phyloP scores from a whole-genome alignment of 1,140 invertebrate genomes.

The Drosophila nigromelanica region DNA sequence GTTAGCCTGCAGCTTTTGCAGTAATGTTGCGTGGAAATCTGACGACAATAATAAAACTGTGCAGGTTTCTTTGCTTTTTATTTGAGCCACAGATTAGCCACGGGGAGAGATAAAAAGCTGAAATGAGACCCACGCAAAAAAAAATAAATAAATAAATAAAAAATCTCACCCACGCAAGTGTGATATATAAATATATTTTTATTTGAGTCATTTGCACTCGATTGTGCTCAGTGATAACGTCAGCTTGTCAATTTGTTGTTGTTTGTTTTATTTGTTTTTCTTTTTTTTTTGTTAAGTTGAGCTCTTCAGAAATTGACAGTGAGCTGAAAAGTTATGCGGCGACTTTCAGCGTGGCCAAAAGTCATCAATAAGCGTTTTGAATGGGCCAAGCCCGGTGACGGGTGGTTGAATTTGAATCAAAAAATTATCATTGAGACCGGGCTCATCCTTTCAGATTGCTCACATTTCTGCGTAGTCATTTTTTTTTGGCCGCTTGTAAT shows the following conservation, averaged over 20 bases:
- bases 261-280: not conserved
- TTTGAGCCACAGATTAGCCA: conserved; percentile 1
- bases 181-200: conserved; percentile 15
- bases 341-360: conserved; percentile 15
- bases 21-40: conserved; percentile 6
- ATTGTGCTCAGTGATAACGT: conserved; percentile 45
- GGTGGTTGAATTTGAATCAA: conserved; percentile 10
- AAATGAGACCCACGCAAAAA: not conserved
- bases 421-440: conserved; percentile 14
- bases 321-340: conserved; percentile 15
- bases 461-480: conserved; percentile 39
- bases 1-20: conserved; percentile 21
- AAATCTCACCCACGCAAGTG: not conserved
- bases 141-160: not conserved
- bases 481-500: conserved; percentile 49
- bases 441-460: conserved; percentile 17
- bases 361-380: conserved; percentile 36
- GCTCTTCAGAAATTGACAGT: conserved; percentile 10
- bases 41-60: conserved; percentile 25
- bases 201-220: conserved; percentile 49
- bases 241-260: conserved; percentile 41
- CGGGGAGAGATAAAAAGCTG: not conserved
- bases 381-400: not conserved
- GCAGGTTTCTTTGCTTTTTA: not conserved
- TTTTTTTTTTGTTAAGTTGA: not conserved